These are phyloP conservation scores for Coturnix japonica DNA, from an alignment of 2,113 vertebrate genomes.

Conservation along the genomic window DNA sequence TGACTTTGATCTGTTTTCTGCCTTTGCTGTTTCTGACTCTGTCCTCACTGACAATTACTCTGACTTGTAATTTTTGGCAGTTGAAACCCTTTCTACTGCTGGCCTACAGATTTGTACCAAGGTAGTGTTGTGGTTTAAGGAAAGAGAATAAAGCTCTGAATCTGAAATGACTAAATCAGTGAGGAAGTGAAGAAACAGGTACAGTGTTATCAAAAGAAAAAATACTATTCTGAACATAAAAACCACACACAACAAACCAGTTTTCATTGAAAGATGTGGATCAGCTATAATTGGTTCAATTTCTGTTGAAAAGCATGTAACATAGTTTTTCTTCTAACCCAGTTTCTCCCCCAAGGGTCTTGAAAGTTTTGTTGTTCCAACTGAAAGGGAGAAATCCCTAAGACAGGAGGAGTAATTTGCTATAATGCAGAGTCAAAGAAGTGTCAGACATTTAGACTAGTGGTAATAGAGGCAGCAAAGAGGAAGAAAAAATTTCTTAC, in stretches of 20 bases:
- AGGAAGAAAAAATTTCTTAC: not conserved
- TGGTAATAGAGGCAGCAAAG: not conserved
- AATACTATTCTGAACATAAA: not conserved
- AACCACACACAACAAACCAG: not conserved
- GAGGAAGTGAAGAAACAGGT: constrained; percentile 7
- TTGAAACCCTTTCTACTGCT: not conserved
- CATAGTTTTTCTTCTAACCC: not conserved
- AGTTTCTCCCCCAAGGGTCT: not conserved
- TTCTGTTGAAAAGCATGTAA: not conserved
- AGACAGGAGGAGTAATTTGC: not conserved
- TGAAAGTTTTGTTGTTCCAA: not conserved
- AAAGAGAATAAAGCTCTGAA: not conserved
- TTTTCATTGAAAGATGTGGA: not conserved
- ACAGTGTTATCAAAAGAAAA: not conserved
- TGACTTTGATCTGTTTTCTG: not conserved
- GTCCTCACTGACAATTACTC: not conserved
- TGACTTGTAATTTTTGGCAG: not conserved
- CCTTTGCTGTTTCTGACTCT: not conserved
- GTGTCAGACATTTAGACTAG: not conserved
- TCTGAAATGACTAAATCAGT: not conserved
- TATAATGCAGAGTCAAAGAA: not conserved
- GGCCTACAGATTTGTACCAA: not conserved
- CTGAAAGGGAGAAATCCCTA: not conserved
- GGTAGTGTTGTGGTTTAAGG: not conserved
- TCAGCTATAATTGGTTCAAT: not conserved